Base-by-base conservation (phyloP, 2,888 invertebrate genomes). In the Machimus rusticus region DNA sequence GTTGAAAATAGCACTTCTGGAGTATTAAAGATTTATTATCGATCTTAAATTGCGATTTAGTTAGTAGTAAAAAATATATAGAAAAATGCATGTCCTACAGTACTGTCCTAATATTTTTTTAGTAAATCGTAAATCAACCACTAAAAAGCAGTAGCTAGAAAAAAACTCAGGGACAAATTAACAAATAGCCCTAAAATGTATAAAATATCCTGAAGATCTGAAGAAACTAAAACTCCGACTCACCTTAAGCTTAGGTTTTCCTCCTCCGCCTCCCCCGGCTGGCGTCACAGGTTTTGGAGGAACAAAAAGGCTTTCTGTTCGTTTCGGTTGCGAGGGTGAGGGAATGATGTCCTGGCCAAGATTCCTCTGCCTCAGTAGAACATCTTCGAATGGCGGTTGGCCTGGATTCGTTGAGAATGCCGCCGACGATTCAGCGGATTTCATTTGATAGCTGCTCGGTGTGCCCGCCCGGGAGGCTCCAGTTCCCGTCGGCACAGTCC, bases 261-360 rank as follows among this genome's bases (percentile, higher is more conserved):
- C 93, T 43, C 93, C 93, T 85, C 93, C 93, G 23, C 92, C 92
- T 89, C 90, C 91, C 16, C 93, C 91, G 79, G 91, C 91, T 88
- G 94, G 91, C 88, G 94, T 93, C 89, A 93, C 94, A 81, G 95
- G 95, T 90, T 94, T 93, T 31, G 93, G 93, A 86, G 94, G 94
- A 90, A 97, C 95, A 93, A 96, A 98, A 90, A 98, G 94, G 92
- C 98, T 98, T 93, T 98, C 98, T 89, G 98, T 98, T 91, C 98
- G 95, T 93, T 98, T 98, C 88, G 98, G 98, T 92, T 97, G 97
- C 91, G 96, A 96, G 88, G 95, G 95, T 90, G 97, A 97, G 89
- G 97, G 97, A 91, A 97, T 95, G 92, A 98, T 97, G 92, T 98
- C 98, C 93, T 98, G 98, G 88, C 97, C 97, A 87, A 97, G 94